These are phyloP conservation scores for Triplophysa rosa DNA, from an alignment of 2,113 vertebrate species.

Conservation along the genomic window DNA sequence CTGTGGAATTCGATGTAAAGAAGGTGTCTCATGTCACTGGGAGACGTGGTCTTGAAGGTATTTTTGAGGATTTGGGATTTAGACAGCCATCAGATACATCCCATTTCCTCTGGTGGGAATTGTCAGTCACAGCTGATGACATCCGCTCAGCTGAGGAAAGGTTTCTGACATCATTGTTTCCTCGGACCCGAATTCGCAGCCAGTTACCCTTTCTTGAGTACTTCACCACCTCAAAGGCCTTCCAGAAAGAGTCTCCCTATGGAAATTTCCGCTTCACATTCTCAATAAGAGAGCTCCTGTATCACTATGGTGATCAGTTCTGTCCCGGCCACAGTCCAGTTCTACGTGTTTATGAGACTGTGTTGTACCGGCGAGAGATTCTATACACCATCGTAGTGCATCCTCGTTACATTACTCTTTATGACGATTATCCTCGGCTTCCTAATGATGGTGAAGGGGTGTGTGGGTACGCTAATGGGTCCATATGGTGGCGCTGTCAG, in stretches of 20 bases:
- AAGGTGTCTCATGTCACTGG: conserved; percentile 44
- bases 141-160: neutral
- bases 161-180: neutral
- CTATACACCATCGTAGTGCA: conserved; percentile 6
- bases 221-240: conserved; percentile 17
- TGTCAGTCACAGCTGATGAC: neutral
- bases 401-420: neutral
- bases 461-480: conserved; percentile 18
- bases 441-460: neutral
- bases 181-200: neutral
- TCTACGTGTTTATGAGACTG: conserved; percentile 18
- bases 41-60: neutral
- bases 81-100: neutral
- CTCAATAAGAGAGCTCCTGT: neutral
- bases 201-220: neutral
- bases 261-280: conserved; percentile 33
- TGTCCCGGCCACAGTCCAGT: neutral
- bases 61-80: conserved; percentile 22
- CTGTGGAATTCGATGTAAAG: neutral
- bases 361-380: conserved; percentile 14
- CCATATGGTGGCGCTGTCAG: conserved; percentile 36
- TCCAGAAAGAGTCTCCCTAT: neutral
- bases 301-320: neutral
- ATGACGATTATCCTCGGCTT: conserved; percentile 20
- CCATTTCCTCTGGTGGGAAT: neutral